phyloP scores from a whole-genome alignment of 2,113 vertebrate species.

The Chionodraco myersi region DNA sequence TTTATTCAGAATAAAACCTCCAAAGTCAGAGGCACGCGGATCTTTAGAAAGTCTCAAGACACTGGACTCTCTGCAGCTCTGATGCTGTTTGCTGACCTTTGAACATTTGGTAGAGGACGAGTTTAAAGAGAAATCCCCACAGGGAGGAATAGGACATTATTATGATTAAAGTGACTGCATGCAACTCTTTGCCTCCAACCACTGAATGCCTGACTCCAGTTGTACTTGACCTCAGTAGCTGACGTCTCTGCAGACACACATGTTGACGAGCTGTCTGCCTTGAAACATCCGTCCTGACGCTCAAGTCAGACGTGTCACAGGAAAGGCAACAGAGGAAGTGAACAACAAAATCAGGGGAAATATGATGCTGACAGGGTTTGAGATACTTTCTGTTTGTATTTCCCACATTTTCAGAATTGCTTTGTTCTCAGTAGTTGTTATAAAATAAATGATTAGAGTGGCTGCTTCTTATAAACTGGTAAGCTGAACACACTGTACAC shows the following conservation, averaged over 20 bases:
- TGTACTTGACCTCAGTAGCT: constrained; percentile 42
- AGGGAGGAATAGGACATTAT: constrained; percentile 10
- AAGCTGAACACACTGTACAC: too few species aligned
- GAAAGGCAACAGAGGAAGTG: constrained; percentile 12
- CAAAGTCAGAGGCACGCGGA: neutral
- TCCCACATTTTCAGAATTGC: too few species aligned
- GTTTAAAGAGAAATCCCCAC: neutral
- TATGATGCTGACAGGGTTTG: neutral
- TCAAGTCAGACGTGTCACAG: constrained; percentile 13
- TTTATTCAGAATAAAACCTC: constrained; percentile 40
- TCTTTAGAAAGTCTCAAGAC: neutral
- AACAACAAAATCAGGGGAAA: neutral
- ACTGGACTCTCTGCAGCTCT: too few species aligned
- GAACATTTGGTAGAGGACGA: neutral
- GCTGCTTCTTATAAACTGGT: too few species aligned
- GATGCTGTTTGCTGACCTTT: neutral
- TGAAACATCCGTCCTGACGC: constrained; percentile 25
- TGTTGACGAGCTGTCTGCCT: constrained; percentile 46
- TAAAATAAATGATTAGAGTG: too few species aligned
- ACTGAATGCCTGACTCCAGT: neutral
- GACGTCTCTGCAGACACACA: constrained; percentile 41
- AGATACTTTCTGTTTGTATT: neutral
- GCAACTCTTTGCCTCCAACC: constrained; percentile 31
- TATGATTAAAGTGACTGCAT: constrained; percentile 40
- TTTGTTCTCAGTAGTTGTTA: too few species aligned